These are phyloP conservation scores for Noctua janthe DNA, from an alignment of 2,888 invertebrate species.

Conservation along the genomic window DNA sequence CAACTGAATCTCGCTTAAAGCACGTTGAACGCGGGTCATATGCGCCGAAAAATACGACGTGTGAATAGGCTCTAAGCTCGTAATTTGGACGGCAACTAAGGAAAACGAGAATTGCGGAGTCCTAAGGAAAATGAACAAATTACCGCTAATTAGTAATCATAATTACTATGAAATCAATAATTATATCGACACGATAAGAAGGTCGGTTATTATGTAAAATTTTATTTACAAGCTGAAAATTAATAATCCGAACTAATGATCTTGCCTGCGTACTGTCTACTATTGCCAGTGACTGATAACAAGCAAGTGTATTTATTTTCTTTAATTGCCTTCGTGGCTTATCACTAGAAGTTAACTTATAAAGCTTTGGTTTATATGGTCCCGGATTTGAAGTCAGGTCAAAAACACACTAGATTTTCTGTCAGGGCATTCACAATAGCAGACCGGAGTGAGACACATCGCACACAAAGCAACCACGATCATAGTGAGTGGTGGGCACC, in stretches of 20 bases:
- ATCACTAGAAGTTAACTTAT: too few species aligned
- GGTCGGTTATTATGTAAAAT: slow-evolving; percentile 18
- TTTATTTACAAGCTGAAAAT: slow-evolving; percentile 4
- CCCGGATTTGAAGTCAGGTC: too few species aligned
- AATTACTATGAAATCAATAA: slow-evolving; percentile 21
- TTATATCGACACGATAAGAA: slow-evolving; percentile 40
- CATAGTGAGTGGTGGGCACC: too few species aligned
- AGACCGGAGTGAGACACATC: too few species aligned
- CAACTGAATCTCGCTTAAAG: too few species aligned
- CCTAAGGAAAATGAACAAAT: neutral
- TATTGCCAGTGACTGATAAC: neutral
- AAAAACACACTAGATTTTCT: too few species aligned
- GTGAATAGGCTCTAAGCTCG: neutral
- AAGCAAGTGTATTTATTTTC: neutral
- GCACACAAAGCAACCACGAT: too few species aligned
- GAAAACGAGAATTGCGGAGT: neutral
- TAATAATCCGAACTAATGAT: neutral
- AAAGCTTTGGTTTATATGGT: too few species aligned
- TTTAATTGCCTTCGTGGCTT: too few species aligned
- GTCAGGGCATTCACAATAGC: too few species aligned
- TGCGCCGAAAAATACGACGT: too few species aligned
- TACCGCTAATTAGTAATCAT: slow-evolving; percentile 4
- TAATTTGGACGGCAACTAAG: neutral
- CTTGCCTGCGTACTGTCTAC: neutral
- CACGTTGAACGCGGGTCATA: too few species aligned